Evolutionary conservation across 2,797 vertebrate genomes (phyloP), one percentile per base, ranked within the genome.

Genomic region (Argyrosomus regius): DNA sequence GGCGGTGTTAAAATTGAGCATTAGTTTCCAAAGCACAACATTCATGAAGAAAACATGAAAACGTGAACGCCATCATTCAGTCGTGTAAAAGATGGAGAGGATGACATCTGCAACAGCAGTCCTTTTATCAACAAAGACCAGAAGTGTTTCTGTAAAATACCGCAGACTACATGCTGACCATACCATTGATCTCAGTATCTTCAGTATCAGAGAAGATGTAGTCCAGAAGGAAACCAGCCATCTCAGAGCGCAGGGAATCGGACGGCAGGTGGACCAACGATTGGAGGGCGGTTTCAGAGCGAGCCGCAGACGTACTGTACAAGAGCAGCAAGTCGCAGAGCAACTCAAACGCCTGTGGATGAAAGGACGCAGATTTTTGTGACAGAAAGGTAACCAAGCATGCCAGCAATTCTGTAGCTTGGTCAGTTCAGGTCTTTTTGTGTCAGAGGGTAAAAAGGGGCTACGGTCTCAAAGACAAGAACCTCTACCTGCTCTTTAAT

Each of bases 171-270:
- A 18, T 6, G 22, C 41, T 24, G 18, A 66, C 18, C 24, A 39
- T 87, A 94, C 93, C 88, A 22, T 46, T 20, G 14, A 72, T 52
- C 6, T 85, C 85, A 5, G 50, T 52, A 0, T 91, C 90, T 1
- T 92, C 91, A 2, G 67, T 12, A 46, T 95, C 94, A 5, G 81
- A 87, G 90, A 98, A 98, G 83, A 98, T 77, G 0, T 95, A 95
- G 87, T 98, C 97, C 83, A 98, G 76, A n/a, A 98, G 92, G 80
- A 97, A 97, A 63, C 96, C 94, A 0, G 96, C 95, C 91, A 98
- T 85, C 75, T 97, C 97, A 0, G 95, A 94, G 56, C 94, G 94
- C 12, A 98, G 95, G 8, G 93, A 89, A 5, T 93, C 84, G 0
- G 96, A 95, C 0, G 97, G 96, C 53, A 75, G 64, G 83, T 93